A percentile compares a stretch with the other conserved stretches of the same genome.
Conservation (phyloP, 2,888 invertebrate species). For the Drosophila peninsularis region DNA sequence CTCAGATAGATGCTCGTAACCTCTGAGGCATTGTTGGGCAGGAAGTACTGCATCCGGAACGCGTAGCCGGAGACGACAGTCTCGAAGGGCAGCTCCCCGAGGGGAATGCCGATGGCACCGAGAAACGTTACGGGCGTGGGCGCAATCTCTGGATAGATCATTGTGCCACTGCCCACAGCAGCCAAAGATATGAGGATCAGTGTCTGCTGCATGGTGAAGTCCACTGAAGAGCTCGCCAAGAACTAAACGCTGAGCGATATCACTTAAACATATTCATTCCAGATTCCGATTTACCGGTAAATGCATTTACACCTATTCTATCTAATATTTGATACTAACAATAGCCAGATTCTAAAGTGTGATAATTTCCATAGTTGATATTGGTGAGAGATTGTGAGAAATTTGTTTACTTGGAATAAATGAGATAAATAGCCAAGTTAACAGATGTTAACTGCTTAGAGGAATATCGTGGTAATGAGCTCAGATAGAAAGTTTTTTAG, state of each 20-base stretch:
- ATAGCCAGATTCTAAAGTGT: neutral
- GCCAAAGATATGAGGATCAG: neutral
- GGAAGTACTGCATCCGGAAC: constrained; percentile 76
- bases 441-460: neutral
- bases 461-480: neutral
- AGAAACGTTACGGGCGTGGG: constrained; percentile 75
- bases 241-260: constrained; percentile 16
- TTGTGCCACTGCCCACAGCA: neutral
- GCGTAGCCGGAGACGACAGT: constrained; percentile 79
- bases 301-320: constrained; percentile 19
- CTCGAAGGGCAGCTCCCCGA: constrained; percentile 72
- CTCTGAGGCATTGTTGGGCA: constrained; percentile 74
- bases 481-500: neutral
- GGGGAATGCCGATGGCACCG: constrained; percentile 81
- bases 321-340: neutral
- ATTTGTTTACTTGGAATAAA: neutral
- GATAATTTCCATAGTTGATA: neutral
- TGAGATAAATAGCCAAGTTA: neutral
- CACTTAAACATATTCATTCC: neutral
- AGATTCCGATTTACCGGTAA: neutral
- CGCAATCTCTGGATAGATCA: constrained; percentile 63
- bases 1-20: constrained; percentile 67
- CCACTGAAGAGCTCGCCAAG: constrained; percentile 8
- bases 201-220: neutral
- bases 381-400: neutral